phyloP scores from a whole-genome alignment of 1,140 invertebrate species.

The Ptiloglossa arizonensis region DNA sequence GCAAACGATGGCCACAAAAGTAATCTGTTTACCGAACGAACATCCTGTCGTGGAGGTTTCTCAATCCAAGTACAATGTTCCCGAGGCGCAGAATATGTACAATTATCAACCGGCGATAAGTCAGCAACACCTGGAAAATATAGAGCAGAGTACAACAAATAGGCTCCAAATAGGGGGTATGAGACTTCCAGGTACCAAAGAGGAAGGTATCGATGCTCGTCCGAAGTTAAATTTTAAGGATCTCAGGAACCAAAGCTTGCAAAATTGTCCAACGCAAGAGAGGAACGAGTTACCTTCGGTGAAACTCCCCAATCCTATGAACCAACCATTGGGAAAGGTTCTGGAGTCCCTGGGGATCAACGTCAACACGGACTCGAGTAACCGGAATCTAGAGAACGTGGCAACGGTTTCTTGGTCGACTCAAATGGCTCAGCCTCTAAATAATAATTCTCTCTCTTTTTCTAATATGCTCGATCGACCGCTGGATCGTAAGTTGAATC shows the following conservation, averaged over 20 bases:
- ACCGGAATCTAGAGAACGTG: background rate
- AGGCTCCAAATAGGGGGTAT: background rate
- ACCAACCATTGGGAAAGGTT: slow-evolving; percentile 28
- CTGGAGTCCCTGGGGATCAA: slow-evolving; percentile 30
- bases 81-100: background rate
- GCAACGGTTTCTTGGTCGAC: no score
- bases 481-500: slow-evolving; percentile 28
- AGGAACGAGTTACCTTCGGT: background rate
- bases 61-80: no score
- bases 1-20: background rate
- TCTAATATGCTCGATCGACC: slow-evolving; percentile 14
- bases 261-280: background rate
- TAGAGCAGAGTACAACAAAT: background rate
- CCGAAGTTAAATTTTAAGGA: background rate
- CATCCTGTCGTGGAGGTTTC: background rate
- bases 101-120: background rate
- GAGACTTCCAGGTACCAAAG: background rate
- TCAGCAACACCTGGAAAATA: background rate
- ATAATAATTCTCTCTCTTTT: background rate
- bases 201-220: background rate
- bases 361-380: background rate
- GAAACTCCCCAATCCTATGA: slow-evolving; percentile 11
- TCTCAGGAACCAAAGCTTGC: background rate
- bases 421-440: background rate
- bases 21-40: background rate